phyloP scores from a whole-genome alignment of 2,797 vertebrate genomes.

The Tokudaia tokunoshimensis region DNA sequence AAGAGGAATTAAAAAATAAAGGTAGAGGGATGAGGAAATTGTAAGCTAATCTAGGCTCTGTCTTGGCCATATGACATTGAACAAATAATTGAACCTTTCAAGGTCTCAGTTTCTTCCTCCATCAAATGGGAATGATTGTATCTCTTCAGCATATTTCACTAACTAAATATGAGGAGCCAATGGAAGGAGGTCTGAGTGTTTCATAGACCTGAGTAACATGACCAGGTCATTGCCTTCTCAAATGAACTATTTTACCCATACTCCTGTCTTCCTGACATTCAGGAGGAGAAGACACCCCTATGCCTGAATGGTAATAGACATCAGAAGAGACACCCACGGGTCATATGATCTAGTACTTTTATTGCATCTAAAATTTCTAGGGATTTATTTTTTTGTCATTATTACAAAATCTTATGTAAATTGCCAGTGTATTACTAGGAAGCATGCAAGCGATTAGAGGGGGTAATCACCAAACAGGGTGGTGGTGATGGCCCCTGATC shows the following conservation, averaged over 20 bases:
- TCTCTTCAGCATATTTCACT: background rate
- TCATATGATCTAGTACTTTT: conserved; percentile 36
- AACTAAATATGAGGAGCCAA: background rate
- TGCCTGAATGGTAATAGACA: background rate
- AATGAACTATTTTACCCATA: conserved; percentile 2
- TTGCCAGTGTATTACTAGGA: background rate
- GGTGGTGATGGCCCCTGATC: background rate
- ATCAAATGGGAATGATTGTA: conserved; percentile 26
- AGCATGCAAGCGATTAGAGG: background rate
- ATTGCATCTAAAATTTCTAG: conserved; percentile 10
- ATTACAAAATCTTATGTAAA: background rate
- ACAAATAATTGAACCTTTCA: background rate
- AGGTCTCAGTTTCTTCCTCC: conserved; percentile 21
- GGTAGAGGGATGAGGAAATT: background rate
- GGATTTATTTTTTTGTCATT: background rate
- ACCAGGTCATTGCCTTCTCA: conserved; percentile 15
- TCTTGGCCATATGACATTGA: background rate
- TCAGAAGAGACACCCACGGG: background rate
- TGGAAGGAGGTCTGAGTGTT: background rate
- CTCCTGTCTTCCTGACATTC: background rate
- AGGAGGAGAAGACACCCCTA: background rate
- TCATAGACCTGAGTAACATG: background rate
- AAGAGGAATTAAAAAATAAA: background rate
- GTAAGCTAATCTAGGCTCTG: background rate
- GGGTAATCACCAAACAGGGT: background rate